Evolutionary conservation across 2,888 invertebrate species (phyloP), one percentile per base, ranked within the genome.

Genomic region (Microctonus hyperodae): DNA sequence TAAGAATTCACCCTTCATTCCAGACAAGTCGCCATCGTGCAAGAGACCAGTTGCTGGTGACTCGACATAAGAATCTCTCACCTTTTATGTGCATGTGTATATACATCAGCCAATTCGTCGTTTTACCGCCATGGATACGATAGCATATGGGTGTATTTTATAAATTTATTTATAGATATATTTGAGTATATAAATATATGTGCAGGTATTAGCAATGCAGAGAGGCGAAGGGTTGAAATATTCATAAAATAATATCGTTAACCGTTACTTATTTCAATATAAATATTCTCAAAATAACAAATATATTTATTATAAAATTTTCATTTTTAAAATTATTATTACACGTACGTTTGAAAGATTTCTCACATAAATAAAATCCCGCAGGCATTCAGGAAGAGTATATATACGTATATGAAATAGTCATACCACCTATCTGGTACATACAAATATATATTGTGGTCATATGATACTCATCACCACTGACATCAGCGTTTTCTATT

Each of bases 381-480:
- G 48, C 70, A 74, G 69, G 75, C 70, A 78, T 79, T 70, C 74
- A 76, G 77, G 78, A 79, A 79, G 78, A 70, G n/a, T 16, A 20
- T 7, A 7, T n/a, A n/a, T n/a, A n/a, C n/a, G n/a, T n/a, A n/a
- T n/a, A n/a, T n/a, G n/a, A n/a, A n/a, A 28, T 7, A 44, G 16
- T n/a, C 44, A 72, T 70, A n/a, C n/a, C n/a, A n/a, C n/a, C n/a
- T n/a, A n/a, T n/a, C n/a, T n/a, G n/a, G n/a, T n/a, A n/a, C n/a
- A n/a, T n/a, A n/a, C 68, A 65, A 72, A 55, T 69, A 25, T 61
- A 74, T 67, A 50, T n/a, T 55, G 55, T 53, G 57, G 33, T 37
- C 61, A 56, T n/a, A n/a, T 9, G 62, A 69, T 57, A 63, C 73
- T 72, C 70, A 69, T 75, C 74, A 70, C 73, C 73, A 68, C 72